phyloP scores from a whole-genome alignment of 2,888 invertebrate genomes.

The Darwinula stevensoni region DNA sequence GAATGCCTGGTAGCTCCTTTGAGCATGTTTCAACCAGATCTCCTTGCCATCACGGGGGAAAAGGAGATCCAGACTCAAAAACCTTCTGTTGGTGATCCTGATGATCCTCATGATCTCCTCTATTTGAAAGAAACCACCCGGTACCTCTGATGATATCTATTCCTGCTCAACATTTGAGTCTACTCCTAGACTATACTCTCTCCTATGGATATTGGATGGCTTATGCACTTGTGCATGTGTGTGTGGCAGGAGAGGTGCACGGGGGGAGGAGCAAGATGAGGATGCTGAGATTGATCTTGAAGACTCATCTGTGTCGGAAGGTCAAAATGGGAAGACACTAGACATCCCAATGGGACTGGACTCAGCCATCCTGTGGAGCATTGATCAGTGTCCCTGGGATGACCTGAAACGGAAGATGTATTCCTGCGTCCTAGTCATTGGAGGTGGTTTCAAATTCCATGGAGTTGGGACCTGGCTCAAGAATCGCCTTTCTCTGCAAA shows the following conservation, averaged over 20 bases:
- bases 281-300: slow-evolving; percentile 15
- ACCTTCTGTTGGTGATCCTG: slow-evolving; percentile 37
- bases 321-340: slow-evolving; percentile 15
- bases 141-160: too few relatives aligned
- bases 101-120: slow-evolving; percentile 77
- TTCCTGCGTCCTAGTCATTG: slow-evolving; percentile 63
- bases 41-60: slow-evolving; percentile 48
- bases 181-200: slow-evolving; percentile 4
- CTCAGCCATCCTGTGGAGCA: slow-evolving; percentile 66
- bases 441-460: slow-evolving; percentile 63
- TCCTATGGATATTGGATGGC: too few relatives aligned
- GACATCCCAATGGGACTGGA: slow-evolving; percentile 63
- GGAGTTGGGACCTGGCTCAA: too few relatives aligned
- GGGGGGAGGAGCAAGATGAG: slow-evolving; percentile 17
- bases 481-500: too few relatives aligned
- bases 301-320: slow-evolving; percentile 14
- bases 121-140: slow-evolving; percentile 70
- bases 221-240: too few relatives aligned
- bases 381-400: slow-evolving; percentile 59
- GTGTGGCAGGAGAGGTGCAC: too few relatives aligned
- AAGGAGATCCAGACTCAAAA: slow-evolving; percentile 31
- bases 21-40: slow-evolving; percentile 52
- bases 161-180: too few relatives aligned
- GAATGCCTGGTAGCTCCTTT: slow-evolving; percentile 74
- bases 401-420: slow-evolving; percentile 82